Conservation (phyloP, 2,797 vertebrate genomes). For the Cuculus canorus region DNA sequence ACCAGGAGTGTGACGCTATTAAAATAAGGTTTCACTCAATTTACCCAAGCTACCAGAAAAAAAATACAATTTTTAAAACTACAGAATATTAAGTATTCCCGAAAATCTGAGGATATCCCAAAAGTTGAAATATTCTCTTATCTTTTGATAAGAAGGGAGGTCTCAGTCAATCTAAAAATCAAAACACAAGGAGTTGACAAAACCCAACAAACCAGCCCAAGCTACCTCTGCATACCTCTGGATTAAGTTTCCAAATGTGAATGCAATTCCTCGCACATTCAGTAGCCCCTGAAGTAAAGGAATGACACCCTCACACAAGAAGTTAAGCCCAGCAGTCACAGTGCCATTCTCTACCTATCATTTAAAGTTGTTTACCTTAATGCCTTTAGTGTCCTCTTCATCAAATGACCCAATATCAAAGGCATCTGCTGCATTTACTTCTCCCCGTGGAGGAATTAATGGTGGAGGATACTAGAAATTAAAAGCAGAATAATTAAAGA, state of each 20-base stretch:
- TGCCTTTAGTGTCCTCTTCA: constrained; percentile 98
- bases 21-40: neutral
- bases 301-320: neutral
- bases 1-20: neutral
- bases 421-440: constrained; percentile 96
- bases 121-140: neutral
- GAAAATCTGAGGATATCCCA: neutral
- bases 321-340: neutral
- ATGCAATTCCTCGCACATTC: neutral
- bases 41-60: neutral
- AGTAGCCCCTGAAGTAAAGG: neutral
- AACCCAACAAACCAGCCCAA: neutral
- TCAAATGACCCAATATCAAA: constrained; percentile 99
- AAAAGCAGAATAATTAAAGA: neutral
- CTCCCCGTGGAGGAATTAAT: constrained; percentile 93
- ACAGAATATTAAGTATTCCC: neutral
- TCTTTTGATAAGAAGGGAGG: neutral
- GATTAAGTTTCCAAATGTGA: neutral
- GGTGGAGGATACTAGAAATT: constrained; percentile 89
- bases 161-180: neutral
- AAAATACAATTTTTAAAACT: neutral
- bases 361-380: constrained; percentile 83
- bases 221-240: neutral
- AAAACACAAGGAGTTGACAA: neutral
- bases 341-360: neutral